These are phyloP conservation scores for Cryptocephalus moraei DNA, from an alignment of 2,888 invertebrate species.

Conservation along the genomic window DNA sequence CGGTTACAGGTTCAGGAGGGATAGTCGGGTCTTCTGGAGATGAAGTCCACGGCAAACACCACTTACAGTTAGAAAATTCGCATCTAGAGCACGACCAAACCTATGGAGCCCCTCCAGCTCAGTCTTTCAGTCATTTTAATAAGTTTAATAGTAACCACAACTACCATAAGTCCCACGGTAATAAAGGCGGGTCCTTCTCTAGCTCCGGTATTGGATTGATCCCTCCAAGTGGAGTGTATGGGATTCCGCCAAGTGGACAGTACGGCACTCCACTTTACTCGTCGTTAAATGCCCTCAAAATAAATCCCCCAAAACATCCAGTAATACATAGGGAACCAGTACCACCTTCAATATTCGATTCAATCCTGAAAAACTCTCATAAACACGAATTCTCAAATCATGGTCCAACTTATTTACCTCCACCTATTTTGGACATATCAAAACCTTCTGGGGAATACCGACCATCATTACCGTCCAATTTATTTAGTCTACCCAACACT, in stretches of 20 bases:
- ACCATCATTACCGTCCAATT: constrained; percentile 39
- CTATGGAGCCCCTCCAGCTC: constrained; percentile 30
- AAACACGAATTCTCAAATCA: constrained; percentile 26
- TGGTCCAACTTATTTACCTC: constrained; percentile 48
- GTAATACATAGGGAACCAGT: constrained; percentile 66
- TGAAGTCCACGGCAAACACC: constrained; percentile 21
- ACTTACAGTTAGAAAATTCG: background rate
- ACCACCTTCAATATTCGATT: constrained; percentile 57
- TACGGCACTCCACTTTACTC: constrained; percentile 36
- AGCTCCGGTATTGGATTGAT: constrained; percentile 38
- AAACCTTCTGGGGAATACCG: constrained; percentile 34
- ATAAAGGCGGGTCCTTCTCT: constrained; percentile 16
- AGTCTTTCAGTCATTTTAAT: constrained; percentile 12
- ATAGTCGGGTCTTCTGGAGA: constrained; percentile 30
- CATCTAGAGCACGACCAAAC: constrained; percentile 3
- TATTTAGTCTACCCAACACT: constrained; percentile 44
- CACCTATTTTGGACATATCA: constrained; percentile 46
- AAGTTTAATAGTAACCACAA: constrained; percentile 8
- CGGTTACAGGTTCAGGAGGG: constrained; percentile 36
- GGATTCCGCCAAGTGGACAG: constrained; percentile 46
- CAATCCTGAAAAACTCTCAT: constrained; percentile 52
- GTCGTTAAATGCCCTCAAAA: constrained; percentile 8
- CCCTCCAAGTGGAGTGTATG: constrained; percentile 52
- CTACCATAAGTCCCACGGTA: constrained; percentile 11
- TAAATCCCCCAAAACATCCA: constrained; percentile 45